phyloP scores from a whole-genome alignment of 2,113 vertebrate genomes.

The Lipotes vexillifer region DNA sequence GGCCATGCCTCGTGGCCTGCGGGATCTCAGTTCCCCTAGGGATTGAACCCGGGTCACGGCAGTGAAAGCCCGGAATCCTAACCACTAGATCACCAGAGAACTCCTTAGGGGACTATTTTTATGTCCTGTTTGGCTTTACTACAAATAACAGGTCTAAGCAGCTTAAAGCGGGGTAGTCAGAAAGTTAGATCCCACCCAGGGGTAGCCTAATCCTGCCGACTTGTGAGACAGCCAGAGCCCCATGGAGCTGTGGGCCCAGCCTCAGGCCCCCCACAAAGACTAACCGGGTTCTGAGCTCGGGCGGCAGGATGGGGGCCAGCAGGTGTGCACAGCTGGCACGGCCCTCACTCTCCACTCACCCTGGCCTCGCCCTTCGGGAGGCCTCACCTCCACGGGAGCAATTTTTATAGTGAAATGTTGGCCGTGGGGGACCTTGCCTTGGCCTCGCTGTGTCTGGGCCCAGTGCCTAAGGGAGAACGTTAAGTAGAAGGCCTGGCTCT shows the following conservation, averaged over 20 bases:
- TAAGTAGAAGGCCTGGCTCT: neutral
- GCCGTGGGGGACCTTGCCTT: accelerated
- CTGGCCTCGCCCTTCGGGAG: neutral
- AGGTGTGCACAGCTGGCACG: accelerated
- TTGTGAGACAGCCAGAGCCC: accelerated
- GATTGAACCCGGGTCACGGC: neutral
- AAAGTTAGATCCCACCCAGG: neutral
- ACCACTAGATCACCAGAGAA: neutral
- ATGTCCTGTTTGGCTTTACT: neutral
- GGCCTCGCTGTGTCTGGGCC: neutral
- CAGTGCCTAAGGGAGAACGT: accelerated
- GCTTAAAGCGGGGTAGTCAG: too few species aligned
- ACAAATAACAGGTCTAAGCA: neutral
- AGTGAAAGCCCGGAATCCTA: neutral
- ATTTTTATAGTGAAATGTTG: accelerated
- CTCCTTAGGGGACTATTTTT: neutral
- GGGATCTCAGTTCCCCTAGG: neutral
- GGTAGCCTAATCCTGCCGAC: neutral
- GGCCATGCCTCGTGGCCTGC: neutral
- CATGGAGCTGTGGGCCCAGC: accelerated
- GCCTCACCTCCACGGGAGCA: accelerated
- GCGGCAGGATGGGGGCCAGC: too few species aligned
- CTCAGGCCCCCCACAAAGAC: neutral
- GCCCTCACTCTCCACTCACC: neutral
- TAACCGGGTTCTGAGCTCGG: accelerated